Evolutionary conservation across 2,113 vertebrate species (phyloP), one percentile per base, ranked within the genome.

Genomic region (Alectura lathami): DNA sequence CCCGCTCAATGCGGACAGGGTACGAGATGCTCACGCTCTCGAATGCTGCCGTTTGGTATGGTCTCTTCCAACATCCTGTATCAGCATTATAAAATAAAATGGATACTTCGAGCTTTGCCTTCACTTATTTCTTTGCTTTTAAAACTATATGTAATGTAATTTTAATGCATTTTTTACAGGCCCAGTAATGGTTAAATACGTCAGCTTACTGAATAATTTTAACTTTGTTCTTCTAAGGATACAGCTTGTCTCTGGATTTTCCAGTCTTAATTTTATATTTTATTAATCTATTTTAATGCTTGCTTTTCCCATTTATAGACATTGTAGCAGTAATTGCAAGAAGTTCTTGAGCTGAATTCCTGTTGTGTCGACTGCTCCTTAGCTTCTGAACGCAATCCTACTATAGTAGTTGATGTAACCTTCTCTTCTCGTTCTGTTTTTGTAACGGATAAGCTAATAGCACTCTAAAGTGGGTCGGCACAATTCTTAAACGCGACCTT

Each of bases 11-110:
- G 99, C 99, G 99, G 99, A 99, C 99, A 99, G 99, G 99, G 99
- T 99, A 99, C 98, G 99, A 99, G 99, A 99, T 99, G 99, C 99
- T 99, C 99, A 99, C 99, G 99, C 99, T 99, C 99, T 99, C 99
- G 99, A 99, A 99, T 99, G 99, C 99, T 99, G 99, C 99, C 99
- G 98, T 99, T 99, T 99, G 99, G 99, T 99, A 99, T 99, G 99
- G 99, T 99, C 99, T 98, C 98, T 99, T 99, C 98, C 99, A 99
- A 99, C 99, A 99, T 99, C 99, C 99, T 99, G 99, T 99, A 99
- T 99, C 99, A 99, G 99, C 99, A 99, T 99, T 99, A 98, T 99
- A 98, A 99, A 98, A 98, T 98, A 98, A 98, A 98, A 98, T 98
- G 99, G 99, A 99, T 98, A 99, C 98, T 98, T 98, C 99, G 97